phyloP scores from a whole-genome alignment of 2,797 vertebrate genomes.

The Tapera naevia region DNA sequence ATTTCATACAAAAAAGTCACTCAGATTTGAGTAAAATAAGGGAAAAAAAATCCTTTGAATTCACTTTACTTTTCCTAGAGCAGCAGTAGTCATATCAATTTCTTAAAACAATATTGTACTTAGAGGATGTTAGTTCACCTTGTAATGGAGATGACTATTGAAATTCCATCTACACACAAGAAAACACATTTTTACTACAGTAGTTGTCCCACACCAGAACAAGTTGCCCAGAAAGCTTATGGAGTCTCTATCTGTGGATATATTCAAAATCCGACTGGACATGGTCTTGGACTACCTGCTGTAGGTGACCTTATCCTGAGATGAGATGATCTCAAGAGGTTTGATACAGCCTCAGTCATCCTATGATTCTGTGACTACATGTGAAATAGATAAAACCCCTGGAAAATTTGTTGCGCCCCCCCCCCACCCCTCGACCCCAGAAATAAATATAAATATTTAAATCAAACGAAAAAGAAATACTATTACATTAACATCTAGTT shows the following conservation, averaged over 20 bases:
- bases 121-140: background rate
- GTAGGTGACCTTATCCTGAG: background rate
- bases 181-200: background rate
- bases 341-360: background rate
- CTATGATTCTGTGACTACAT: background rate
- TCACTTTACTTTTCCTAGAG: background rate
- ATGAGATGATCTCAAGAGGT: background rate
- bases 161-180: background rate
- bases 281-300: rapidly evolving
- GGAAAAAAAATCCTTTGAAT: background rate
- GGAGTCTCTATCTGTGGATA: background rate
- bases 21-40: background rate
- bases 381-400: background rate
- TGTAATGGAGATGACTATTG: background rate
- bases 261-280: background rate
- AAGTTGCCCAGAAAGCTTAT: background rate
- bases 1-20: background rate
- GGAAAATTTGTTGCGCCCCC: background rate
- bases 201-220: background rate
- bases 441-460: background rate
- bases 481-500: background rate
- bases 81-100: background rate
- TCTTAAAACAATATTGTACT: background rate
- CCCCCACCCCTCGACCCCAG: too few species aligned
- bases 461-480: background rate